Conservation (phyloP, 2,797 vertebrate species). For the Allobates femoralis region DNA sequence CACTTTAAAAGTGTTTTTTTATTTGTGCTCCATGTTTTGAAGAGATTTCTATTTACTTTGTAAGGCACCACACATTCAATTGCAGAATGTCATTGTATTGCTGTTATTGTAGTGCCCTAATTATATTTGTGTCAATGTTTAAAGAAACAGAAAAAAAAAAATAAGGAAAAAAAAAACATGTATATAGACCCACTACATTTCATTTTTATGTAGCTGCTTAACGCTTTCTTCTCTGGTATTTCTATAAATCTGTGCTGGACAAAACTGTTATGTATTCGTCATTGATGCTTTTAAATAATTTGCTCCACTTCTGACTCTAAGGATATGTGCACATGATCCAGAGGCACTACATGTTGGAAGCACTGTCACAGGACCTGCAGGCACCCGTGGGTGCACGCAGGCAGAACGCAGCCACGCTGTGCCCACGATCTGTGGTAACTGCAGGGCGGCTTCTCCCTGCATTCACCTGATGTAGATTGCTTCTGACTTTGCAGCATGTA, state of each 20-base stretch:
- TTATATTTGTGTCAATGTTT: not conserved
- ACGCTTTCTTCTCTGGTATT: slow-evolving; percentile 23
- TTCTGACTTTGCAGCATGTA: too few species aligned
- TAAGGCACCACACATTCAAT: slow-evolving; percentile 10
- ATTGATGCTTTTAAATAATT: not conserved
- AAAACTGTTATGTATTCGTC: not conserved
- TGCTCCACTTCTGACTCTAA: not conserved
- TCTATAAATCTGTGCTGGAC: slow-evolving; percentile 36
- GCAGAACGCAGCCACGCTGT: too few species aligned
- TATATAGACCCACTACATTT: slow-evolving; percentile 27
- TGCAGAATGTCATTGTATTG: slow-evolving; percentile 35
- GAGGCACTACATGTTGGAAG: too few species aligned
- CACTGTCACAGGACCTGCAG: too few species aligned
- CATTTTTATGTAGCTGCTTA: slow-evolving; percentile 11
- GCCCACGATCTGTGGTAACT: too few species aligned
- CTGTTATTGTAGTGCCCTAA: slow-evolving; percentile 21
- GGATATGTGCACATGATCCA: too few species aligned
- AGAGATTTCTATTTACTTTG: slow-evolving; percentile 31
- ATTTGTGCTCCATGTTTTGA: slow-evolving; percentile 37
- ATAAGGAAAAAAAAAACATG: not conserved
- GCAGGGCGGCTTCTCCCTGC: too few species aligned
- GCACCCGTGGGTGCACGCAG: too few species aligned
- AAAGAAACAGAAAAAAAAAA: not conserved
- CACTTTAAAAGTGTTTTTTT: slow-evolving; percentile 47
- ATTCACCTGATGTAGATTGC: too few species aligned